Conservation (phyloP, 53 echinoderm and acorn worm genomes). For the Hippasteria phrygiana region DNA sequence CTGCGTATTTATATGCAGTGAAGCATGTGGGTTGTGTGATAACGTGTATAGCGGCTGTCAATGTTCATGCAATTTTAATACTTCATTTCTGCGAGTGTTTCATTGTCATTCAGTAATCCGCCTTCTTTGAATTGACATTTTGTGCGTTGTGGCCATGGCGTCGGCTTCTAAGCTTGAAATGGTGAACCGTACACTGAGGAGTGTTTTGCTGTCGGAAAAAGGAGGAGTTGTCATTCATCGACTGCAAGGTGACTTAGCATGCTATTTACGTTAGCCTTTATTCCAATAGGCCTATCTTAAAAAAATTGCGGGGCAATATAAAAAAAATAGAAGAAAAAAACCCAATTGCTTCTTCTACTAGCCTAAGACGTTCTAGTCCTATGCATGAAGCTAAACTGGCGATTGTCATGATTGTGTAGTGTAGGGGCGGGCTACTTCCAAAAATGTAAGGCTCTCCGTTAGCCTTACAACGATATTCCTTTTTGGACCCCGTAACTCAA, state of each 20-base stretch:
- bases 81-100: not conserved
- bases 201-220: conserved; percentile 31
- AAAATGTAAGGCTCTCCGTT: too few relatives aligned
- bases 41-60: not conserved
- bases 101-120: not conserved
- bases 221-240: conserved; percentile 16
- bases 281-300: too few relatives aligned
- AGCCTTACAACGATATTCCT: too few relatives aligned
- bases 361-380: too few relatives aligned
- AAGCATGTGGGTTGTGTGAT: too few relatives aligned
- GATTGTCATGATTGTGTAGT: too few relatives aligned
- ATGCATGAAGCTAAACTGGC: too few relatives aligned
- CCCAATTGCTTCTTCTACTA: not conserved
- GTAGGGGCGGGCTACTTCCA: too few relatives aligned
- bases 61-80: not conserved
- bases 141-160: conserved; percentile 1
- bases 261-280: not conserved
- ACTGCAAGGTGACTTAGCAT: conserved; percentile 41
- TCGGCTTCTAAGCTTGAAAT: conserved; percentile 46
- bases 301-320: not conserved
- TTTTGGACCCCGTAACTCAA: too few relatives aligned
- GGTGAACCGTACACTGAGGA: conserved; percentile 11
- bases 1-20: not conserved
- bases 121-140: too few relatives aligned
- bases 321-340: not conserved